These are phyloP conservation scores for Tyrophagus putrescentiae DNA, from an alignment of 1,140 invertebrate species.

Conservation along the genomic window DNA sequence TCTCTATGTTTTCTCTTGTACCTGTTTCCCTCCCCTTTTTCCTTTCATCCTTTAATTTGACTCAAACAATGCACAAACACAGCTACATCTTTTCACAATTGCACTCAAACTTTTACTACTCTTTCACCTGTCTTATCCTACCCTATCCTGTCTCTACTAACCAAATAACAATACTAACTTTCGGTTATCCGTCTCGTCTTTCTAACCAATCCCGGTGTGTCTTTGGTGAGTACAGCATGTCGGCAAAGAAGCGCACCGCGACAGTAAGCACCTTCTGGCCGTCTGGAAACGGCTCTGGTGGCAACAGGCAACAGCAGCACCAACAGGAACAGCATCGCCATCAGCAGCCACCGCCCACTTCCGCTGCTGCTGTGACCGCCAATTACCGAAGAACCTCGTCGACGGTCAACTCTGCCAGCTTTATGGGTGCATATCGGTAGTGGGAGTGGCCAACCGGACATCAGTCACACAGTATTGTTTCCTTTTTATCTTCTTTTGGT, in stretches of 20 bases:
- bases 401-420: constrained; percentile 50
- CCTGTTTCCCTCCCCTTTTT: neutral
- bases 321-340: neutral
- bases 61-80: constrained; percentile 47
- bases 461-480: too few relatives aligned
- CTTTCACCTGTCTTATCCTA: neutral
- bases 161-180: neutral
- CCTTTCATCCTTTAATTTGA: neutral
- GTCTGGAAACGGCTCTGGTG: neutral
- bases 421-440: too few relatives aligned
- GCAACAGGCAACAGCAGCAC: too few relatives aligned
- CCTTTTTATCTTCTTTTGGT: too few relatives aligned
- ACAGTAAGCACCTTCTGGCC: constrained; percentile 11
- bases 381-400: constrained; percentile 39
- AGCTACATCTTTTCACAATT: neutral
- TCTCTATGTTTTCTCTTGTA: constrained; percentile 10
- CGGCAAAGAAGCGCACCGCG: constrained; percentile 14
- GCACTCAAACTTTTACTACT: neutral
- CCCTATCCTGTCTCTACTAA: neutral
- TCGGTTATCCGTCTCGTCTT: neutral
- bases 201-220: neutral
- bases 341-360: neutral
- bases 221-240: neutral
- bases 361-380: constrained; percentile 58
- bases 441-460: too few relatives aligned